phyloP scores from a whole-genome alignment of 2,113 vertebrate genomes.

The Eidolon helvum region DNA sequence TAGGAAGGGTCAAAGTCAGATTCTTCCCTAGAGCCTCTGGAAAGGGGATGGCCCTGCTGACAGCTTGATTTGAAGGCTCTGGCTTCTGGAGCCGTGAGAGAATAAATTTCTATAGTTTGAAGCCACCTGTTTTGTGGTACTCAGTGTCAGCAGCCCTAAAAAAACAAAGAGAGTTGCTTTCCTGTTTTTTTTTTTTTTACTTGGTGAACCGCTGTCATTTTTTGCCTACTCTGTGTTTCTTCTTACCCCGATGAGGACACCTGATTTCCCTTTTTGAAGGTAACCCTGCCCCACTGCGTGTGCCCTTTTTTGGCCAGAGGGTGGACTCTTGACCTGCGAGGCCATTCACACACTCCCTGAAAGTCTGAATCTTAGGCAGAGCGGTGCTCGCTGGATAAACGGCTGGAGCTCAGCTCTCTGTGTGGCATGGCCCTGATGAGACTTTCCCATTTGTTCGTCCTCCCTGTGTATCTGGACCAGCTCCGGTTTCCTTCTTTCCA shows the following conservation, averaged over 20 bases:
- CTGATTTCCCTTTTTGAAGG: neutral
- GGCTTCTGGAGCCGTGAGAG: neutral
- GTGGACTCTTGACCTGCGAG: neutral
- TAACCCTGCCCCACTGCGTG: neutral
- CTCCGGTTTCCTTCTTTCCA: neutral
- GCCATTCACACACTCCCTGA: neutral
- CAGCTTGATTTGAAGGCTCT: neutral
- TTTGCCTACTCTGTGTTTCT: neutral
- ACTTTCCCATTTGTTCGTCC: neutral
- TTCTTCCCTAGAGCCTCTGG: neutral
- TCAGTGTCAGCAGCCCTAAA: neutral
- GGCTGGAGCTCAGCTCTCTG: neutral
- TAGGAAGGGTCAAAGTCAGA: too few species aligned
- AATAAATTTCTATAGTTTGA: neutral
- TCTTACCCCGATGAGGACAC: neutral
- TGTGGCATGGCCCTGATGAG: neutral
- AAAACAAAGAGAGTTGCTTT: neutral
- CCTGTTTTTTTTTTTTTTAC: neutral
- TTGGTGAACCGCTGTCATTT: neutral
- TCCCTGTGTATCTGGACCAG: neutral
- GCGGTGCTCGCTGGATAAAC: neutral
- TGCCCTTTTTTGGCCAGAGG: neutral
- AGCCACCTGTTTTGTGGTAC: neutral
- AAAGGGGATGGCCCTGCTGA: neutral
- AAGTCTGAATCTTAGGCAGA: neutral